Conservation (phyloP, 2,113 vertebrate species). For the Pituophis catenifer region DNA sequence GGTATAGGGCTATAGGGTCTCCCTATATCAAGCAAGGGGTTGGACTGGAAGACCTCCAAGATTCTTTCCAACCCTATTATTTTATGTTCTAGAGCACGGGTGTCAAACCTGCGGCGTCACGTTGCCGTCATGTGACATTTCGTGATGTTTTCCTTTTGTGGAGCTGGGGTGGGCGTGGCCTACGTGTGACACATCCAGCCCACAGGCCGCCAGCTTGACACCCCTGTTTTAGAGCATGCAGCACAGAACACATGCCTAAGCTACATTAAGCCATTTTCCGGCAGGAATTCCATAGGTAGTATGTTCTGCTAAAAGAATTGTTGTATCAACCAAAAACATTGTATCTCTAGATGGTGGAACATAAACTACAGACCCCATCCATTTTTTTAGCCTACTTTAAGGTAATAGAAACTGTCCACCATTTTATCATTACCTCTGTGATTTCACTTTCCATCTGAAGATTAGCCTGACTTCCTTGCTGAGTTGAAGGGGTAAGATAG, state of each 20-base stretch:
- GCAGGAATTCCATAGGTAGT: background rate
- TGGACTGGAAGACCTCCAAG: background rate
- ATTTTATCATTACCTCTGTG: background rate
- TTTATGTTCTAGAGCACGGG: background rate
- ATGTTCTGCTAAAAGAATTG: background rate
- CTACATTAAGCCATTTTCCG: background rate
- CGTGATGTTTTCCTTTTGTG: too few relatives aligned
- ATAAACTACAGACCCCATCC: background rate
- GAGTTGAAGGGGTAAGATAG: background rate
- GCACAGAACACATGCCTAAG: background rate
- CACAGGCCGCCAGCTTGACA: too few relatives aligned
- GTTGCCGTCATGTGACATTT: too few relatives aligned
- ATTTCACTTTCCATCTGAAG: background rate
- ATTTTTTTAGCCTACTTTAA: background rate
- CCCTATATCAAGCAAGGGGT: background rate
- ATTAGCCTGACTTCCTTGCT: background rate
- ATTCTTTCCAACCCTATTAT: background rate
- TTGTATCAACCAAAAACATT: background rate
- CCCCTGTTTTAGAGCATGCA: background rate
- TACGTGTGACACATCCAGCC: too few relatives aligned
- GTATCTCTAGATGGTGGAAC: background rate
- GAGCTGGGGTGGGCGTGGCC: too few relatives aligned
- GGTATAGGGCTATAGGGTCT: too few relatives aligned
- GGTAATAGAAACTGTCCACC: background rate
- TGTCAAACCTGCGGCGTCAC: background rate